phyloP scores from a whole-genome alignment of 2,888 invertebrate species.

The Cyrtodaria siliqua region DNA sequence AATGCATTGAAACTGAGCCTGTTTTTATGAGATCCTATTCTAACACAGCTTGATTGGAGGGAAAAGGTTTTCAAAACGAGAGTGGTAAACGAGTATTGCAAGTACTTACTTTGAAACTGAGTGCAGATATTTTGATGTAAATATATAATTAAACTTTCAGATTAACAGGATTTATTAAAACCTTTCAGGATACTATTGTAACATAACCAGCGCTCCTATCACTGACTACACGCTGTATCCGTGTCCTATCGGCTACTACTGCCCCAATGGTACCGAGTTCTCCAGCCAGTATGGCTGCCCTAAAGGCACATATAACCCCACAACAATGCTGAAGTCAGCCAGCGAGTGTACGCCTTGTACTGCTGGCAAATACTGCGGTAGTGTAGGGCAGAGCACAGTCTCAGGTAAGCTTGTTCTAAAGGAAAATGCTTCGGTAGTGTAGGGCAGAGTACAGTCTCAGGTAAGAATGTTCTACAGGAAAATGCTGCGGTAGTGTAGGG shows the following conservation, averaged over 20 bases:
- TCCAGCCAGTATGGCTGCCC: constrained; percentile 81
- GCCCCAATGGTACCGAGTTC: constrained; percentile 80
- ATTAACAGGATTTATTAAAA: not conserved
- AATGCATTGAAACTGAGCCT: too few relatives aligned
- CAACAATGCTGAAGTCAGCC: constrained; percentile 69
- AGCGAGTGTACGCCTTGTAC: constrained; percentile 80
- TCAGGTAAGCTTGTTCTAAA: constrained; percentile 66
- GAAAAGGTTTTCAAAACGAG: too few relatives aligned
- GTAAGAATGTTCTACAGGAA: too few relatives aligned
- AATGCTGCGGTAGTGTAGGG: too few relatives aligned
- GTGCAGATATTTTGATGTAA: too few relatives aligned
- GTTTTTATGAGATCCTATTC: too few relatives aligned
- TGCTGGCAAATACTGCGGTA: constrained; percentile 81
- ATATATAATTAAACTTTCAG: too few relatives aligned
- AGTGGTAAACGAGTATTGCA: too few relatives aligned
- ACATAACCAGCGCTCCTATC: constrained; percentile 76
- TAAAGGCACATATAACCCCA: constrained; percentile 81
- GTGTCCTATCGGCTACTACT: constrained; percentile 84
- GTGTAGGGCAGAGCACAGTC: constrained; percentile 65
- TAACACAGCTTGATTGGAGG: too few relatives aligned
- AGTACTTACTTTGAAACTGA: too few relatives aligned
- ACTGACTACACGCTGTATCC: constrained; percentile 76
- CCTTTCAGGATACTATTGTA: constrained; percentile 81
- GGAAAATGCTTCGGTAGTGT: too few relatives aligned
- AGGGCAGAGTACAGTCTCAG: too few relatives aligned